Evolutionary conservation across 1,140 invertebrate genomes (phyloP).

Genomic region (Steinernema khuongi): DNA sequence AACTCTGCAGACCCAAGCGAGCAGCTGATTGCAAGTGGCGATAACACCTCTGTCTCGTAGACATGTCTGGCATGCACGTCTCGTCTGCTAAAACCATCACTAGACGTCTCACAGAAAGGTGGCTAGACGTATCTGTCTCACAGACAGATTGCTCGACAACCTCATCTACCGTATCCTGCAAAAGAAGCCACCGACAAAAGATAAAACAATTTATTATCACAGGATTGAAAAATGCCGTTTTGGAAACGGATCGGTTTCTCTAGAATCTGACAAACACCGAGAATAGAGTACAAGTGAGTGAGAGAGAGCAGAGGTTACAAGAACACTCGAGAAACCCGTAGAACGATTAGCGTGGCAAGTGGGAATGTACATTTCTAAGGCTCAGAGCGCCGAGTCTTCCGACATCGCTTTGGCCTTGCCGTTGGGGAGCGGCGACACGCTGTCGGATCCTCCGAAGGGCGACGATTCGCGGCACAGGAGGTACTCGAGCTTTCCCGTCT

Average conservation of each 20-base stretch:
- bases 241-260: conserved; percentile 10
- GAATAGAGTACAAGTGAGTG: background rate
- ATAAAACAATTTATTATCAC: background rate
- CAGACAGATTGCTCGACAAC: too few relatives aligned
- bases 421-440: background rate
- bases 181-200: background rate
- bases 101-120: too few relatives aligned
- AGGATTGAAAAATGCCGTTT: background rate
- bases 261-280: conserved; percentile 12
- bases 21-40: too few relatives aligned
- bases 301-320: conserved; percentile 13
- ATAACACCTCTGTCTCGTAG: too few relatives aligned
- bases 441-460: background rate
- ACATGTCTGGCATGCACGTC: too few relatives aligned
- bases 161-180: too few relatives aligned
- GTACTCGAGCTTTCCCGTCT: conserved; percentile 2
- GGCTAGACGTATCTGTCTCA: too few relatives aligned
- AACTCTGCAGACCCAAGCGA: too few relatives aligned
- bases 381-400: background rate
- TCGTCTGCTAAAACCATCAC: too few relatives aligned
- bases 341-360: conserved; percentile 10
- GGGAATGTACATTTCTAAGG: background rate
- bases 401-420: background rate
- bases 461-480: background rate
- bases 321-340: background rate